These are phyloP conservation scores for Sycophaga agraensis DNA, from an alignment of 1,140 invertebrate species.

Conservation along the genomic window DNA sequence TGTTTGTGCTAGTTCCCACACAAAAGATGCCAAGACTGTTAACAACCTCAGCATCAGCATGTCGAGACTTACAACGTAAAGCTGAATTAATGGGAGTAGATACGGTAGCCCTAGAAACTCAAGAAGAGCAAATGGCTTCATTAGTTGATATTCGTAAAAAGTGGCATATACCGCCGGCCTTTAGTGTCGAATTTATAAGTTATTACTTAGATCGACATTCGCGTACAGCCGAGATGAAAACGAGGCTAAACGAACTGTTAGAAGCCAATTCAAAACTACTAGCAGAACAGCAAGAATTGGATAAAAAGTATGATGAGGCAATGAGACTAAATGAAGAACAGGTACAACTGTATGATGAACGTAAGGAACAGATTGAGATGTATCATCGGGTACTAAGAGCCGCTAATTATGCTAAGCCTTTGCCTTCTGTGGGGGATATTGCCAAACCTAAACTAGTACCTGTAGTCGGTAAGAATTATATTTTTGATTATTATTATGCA, in stretches of 20 bases:
- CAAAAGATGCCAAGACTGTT: slow-evolving; percentile 91
- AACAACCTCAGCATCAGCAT: slow-evolving; percentile 87
- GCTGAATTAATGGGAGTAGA: slow-evolving; percentile 89
- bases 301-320: slow-evolving; percentile 78
- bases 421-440: slow-evolving; percentile 45
- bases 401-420: slow-evolving; percentile 45
- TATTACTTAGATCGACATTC: slow-evolving; percentile 88
- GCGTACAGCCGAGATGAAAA: slow-evolving; percentile 75
- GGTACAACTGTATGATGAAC: slow-evolving; percentile 53
- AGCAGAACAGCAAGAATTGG: slow-evolving; percentile 71
- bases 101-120: slow-evolving; percentile 73
- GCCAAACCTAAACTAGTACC: slow-evolving; percentile 44
- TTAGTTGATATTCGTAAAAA: slow-evolving; percentile 85
- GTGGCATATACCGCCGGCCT: slow-evolving; percentile 90
- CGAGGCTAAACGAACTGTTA: slow-evolving; percentile 72
- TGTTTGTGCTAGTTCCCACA: slow-evolving; percentile 72
- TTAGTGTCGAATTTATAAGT: slow-evolving; percentile 90
- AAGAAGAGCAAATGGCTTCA: slow-evolving; percentile 76
- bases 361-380: slow-evolving; percentile 61
- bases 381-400: slow-evolving; percentile 48
- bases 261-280: slow-evolving; percentile 73
- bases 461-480: too few relatives aligned
- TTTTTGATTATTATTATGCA: too few relatives aligned
- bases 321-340: slow-evolving; percentile 56
- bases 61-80: slow-evolving; percentile 79